Conservation (phyloP, 2,888 invertebrate species). For the Invenusta paracnida region DNA sequence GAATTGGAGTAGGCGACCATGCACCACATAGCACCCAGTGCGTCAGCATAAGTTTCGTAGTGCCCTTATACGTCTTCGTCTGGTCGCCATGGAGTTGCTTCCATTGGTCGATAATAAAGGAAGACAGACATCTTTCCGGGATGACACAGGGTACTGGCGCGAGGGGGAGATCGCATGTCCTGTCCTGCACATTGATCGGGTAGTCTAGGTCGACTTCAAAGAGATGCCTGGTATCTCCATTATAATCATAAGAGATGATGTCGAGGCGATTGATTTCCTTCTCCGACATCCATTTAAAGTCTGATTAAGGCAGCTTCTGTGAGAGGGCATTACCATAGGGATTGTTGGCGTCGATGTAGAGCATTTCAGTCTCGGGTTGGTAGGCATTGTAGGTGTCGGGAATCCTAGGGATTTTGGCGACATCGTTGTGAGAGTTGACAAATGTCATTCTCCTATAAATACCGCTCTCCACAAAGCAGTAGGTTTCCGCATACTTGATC, state of each 20-base stretch:
- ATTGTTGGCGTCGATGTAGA: conserved; percentile 50
- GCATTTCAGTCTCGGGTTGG: conserved; percentile 41
- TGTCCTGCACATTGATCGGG: conserved; percentile 54
- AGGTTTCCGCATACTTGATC: conserved; percentile 50
- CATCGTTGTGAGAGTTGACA: background rate
- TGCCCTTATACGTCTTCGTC: conserved; percentile 28
- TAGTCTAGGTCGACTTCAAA: conserved; percentile 61
- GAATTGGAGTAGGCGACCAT: conserved; percentile 54
- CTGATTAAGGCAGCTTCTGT: conserved; percentile 49
- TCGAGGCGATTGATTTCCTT: conserved; percentile 49
- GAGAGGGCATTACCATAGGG: conserved; percentile 52
- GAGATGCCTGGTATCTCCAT: conserved; percentile 51
- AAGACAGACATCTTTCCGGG: background rate
- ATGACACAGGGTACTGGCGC: conserved; percentile 47
- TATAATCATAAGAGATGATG: conserved; percentile 15
- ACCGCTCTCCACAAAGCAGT: conserved; percentile 47
- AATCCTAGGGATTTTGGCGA: background rate
- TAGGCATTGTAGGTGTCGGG: background rate
- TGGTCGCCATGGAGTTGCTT: background rate
- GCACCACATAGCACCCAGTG: conserved; percentile 52
- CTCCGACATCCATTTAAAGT: conserved; percentile 49
- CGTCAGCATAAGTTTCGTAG: conserved; percentile 49
- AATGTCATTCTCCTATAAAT: conserved; percentile 46
- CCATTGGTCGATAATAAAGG: background rate
- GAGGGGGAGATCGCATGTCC: conserved; percentile 53